phyloP scores from a whole-genome alignment of 2,797 vertebrate species.

The Amazona finschi region DNA sequence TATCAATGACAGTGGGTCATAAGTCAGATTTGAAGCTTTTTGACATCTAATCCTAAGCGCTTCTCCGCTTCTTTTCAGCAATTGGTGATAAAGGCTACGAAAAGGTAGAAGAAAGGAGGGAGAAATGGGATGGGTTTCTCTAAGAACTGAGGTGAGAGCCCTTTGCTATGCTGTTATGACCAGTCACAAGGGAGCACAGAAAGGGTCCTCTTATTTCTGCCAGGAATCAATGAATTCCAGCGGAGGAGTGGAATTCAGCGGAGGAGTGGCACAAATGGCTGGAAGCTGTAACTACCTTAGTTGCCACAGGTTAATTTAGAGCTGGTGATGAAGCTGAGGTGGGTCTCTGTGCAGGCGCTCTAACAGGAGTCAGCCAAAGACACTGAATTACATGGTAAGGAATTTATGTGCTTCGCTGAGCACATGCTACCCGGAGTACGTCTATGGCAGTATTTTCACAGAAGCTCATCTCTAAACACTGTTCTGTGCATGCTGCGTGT shows the following conservation, averaged over 20 bases:
- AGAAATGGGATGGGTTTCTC: background rate
- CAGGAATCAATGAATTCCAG: background rate
- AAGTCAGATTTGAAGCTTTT: background rate
- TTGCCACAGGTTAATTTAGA: background rate
- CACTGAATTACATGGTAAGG: background rate
- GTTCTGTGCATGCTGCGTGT: background rate
- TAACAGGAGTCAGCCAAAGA: background rate
- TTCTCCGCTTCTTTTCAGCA: background rate
- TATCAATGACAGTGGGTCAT: background rate
- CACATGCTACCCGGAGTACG: background rate
- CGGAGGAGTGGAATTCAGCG: fast-evolving
- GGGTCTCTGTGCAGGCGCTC: background rate
- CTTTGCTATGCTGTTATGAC: background rate
- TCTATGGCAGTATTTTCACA: background rate
- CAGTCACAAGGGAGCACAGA: background rate
- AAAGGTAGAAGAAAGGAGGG: background rate
- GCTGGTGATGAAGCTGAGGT: background rate
- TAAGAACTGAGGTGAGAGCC: background rate
- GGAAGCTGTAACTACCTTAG: background rate
- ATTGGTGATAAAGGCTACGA: background rate
- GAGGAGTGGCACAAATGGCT: background rate
- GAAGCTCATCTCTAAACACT: background rate
- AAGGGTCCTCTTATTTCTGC: background rate
- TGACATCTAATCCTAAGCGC: background rate
- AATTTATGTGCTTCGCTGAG: background rate